phyloP scores from a whole-genome alignment of 1,140 invertebrate species.

The Radopholus similis region DNA sequence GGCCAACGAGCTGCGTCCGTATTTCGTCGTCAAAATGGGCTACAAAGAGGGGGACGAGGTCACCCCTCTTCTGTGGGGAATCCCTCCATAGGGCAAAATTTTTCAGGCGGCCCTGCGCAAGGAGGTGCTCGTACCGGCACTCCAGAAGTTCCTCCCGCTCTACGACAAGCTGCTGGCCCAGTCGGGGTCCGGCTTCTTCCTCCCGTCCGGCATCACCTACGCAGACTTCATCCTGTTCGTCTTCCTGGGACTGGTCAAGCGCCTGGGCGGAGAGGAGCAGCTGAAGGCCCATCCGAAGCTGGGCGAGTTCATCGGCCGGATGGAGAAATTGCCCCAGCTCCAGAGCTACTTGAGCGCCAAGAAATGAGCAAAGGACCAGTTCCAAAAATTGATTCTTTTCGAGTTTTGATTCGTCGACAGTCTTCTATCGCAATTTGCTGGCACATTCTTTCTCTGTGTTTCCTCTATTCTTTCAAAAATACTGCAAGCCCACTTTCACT shows the following conservation, averaged over 20 bases:
- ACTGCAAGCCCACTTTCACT: too few species aligned
- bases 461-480: too few species aligned
- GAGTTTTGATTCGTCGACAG: too few species aligned
- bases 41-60: constrained; percentile 10
- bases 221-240: constrained; percentile 15
- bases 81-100: not conserved
- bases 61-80: not conserved
- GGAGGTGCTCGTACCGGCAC: constrained; percentile 25
- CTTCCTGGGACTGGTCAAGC: not conserved
- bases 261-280: constrained; percentile 4
- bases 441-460: too few species aligned
- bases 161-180: constrained; percentile 21
- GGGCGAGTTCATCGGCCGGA: constrained; percentile 11
- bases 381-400: not conserved
- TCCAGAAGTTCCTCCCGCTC: constrained; percentile 13
- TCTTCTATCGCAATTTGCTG: too few species aligned
- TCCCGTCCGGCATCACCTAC: constrained; percentile 22
- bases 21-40: constrained; percentile 2
- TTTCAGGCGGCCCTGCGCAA: constrained; percentile 11
- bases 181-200: constrained; percentile 30
- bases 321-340: constrained; percentile 18
- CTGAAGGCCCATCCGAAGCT: constrained; percentile 18
- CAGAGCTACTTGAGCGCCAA: constrained; percentile 20
- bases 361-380: constrained; percentile 2
- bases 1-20: constrained; percentile 1